phyloP scores from a whole-genome alignment of 2,888 invertebrate genomes.

The Drosophila imparisetae region DNA sequence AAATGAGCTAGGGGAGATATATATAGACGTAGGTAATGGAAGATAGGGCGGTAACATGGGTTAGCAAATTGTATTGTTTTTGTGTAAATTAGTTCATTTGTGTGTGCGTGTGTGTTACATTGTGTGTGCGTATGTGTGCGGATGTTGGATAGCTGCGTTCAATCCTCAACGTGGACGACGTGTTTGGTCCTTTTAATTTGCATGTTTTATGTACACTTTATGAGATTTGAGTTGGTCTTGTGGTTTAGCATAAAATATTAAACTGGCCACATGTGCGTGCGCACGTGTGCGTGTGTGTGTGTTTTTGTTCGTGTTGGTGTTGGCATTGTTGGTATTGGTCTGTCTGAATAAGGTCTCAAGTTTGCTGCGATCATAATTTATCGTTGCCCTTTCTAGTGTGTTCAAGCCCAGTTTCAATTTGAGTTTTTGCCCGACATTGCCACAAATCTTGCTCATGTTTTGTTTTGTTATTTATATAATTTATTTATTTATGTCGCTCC shows the following conservation, averaged over 20 bases:
- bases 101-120: background rate
- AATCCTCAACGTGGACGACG: slow-evolving; percentile 65
- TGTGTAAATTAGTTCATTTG: slow-evolving; percentile 77
- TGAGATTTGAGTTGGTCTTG: slow-evolving; percentile 77
- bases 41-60: slow-evolving; percentile 60
- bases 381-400: slow-evolving; percentile 38
- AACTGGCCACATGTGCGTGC: slow-evolving; percentile 63
- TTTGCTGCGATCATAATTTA: slow-evolving; percentile 76
- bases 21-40: slow-evolving; percentile 6
- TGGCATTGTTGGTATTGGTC: slow-evolving; percentile 2
- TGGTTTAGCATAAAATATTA: slow-evolving; percentile 79
- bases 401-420: slow-evolving; percentile 68
- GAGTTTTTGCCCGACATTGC: slow-evolving; percentile 58
- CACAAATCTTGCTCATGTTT: slow-evolving; percentile 55
- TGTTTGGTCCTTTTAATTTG: slow-evolving; percentile 81
- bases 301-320: slow-evolving; percentile 2
- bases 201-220: slow-evolving; percentile 82
- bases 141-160: slow-evolving; percentile 28
- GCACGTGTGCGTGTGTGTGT: slow-evolving; percentile 6
- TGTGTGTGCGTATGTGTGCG: background rate
- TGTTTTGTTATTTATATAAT: slow-evolving; percentile 62
- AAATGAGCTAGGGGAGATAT: slow-evolving; percentile 30
- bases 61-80: slow-evolving; percentile 79
- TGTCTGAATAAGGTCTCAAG: slow-evolving; percentile 54
- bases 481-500: slow-evolving; percentile 76